Evolutionary conservation across 1,140 invertebrate genomes (phyloP).

Genomic region (Rhagoletis zephyria): DNA sequence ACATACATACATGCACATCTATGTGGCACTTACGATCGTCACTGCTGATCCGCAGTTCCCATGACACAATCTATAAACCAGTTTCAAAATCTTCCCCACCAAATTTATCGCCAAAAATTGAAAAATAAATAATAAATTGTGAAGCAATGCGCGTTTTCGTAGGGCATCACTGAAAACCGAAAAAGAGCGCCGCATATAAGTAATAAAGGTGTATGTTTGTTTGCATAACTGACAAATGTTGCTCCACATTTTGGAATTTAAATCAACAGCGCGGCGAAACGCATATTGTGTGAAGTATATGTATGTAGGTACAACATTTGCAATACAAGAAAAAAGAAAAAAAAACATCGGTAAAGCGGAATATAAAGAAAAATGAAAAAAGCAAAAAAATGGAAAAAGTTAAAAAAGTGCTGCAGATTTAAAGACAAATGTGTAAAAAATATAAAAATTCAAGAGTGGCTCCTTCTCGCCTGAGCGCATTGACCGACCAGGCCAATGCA

Average conservation of each 20-base stretch:
- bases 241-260: constrained; percentile 47
- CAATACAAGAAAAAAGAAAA: background rate
- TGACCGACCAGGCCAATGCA: constrained; percentile 29
- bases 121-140: constrained; percentile 49
- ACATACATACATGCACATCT: background rate
- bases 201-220: background rate
- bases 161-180: constrained; percentile 41
- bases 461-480: constrained; percentile 22
- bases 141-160: background rate
- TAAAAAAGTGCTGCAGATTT: background rate
- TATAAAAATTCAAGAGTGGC: constrained; percentile 24
- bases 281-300: constrained; percentile 24
- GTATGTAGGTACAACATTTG: background rate
- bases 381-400: background rate
- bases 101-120: constrained; percentile 7
- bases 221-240: constrained; percentile 16
- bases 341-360: background rate
- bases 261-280: constrained; percentile 3
- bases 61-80: constrained; percentile 44
- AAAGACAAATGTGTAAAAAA: background rate
- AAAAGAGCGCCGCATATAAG: constrained; percentile 6
- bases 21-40: constrained; percentile 15
- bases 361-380: background rate
- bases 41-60: constrained; percentile 27
- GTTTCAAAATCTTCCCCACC: constrained; percentile 43